Conservation (phyloP, 1,140 invertebrate species). For the Mesaphorura yosii region DNA sequence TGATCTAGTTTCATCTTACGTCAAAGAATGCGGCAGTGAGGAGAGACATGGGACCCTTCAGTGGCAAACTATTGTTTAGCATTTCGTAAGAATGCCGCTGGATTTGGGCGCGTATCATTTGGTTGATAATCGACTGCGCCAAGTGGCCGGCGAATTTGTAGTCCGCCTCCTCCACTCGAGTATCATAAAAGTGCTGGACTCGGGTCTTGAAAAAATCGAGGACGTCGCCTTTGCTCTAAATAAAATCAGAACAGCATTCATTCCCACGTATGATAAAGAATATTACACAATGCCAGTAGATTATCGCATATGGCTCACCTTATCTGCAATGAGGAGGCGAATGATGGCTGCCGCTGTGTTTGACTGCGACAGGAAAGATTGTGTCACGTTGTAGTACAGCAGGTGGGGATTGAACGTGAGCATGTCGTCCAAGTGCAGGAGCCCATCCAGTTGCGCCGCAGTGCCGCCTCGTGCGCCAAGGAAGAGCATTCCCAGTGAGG, state of each 20-base stretch:
- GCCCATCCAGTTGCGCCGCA: conserved; percentile 76
- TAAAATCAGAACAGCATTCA: conserved; percentile 9
- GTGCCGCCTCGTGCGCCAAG: conserved; percentile 73
- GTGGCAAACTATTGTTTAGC: conserved; percentile 27
- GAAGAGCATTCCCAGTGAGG: conserved; percentile 74
- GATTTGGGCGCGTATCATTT: conserved; percentile 31
- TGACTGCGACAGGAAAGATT: conserved; percentile 40
- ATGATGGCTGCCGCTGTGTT: conserved; percentile 31
- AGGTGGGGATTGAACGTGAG: conserved; percentile 76
- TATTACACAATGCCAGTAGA: background rate
- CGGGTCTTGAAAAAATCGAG: conserved; percentile 73
- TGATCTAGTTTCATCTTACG: conserved; percentile 12
- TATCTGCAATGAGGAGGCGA: conserved; percentile 28
- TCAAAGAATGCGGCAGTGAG: conserved; percentile 30
- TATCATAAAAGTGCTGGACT: conserved; percentile 70
- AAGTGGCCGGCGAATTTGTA: conserved; percentile 45
- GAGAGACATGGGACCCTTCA: conserved; percentile 26
- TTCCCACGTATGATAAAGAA: background rate
- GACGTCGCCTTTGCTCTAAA: conserved; percentile 54
- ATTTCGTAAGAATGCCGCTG: conserved; percentile 31
- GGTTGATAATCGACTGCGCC: conserved; percentile 30
- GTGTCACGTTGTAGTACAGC: conserved; percentile 68
- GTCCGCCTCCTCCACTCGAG: conserved; percentile 67
- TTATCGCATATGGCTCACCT: conserved; percentile 14
- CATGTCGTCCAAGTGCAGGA: conserved; percentile 71